A percentile compares a stretch with the other conserved stretches of the same genome.
Conservation (phyloP, 1,140 invertebrate genomes). For the Drosophila micromelanica region DNA sequence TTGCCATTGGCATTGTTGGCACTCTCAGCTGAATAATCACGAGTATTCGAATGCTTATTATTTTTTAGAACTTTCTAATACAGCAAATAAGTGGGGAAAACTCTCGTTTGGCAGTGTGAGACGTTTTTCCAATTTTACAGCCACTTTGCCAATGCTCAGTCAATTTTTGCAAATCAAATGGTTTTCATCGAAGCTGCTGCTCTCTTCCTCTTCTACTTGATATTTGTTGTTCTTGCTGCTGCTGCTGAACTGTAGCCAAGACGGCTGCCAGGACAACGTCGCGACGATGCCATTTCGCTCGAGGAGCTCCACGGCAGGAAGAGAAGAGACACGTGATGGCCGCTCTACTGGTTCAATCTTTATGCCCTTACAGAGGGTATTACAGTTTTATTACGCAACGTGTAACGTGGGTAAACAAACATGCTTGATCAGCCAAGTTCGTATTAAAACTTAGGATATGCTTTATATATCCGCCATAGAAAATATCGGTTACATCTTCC, state of each 20-base stretch:
- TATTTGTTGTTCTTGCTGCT: slow-evolving; percentile 29
- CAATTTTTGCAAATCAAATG: slow-evolving; percentile 81
- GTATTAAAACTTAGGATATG: too few relatives aligned
- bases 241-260: slow-evolving; percentile 25
- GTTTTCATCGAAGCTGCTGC: slow-evolving; percentile 12
- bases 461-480: too few relatives aligned
- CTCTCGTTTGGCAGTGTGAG: slow-evolving; percentile 18
- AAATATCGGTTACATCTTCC: too few relatives aligned
- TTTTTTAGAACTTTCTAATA: slow-evolving; percentile 55
- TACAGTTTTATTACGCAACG: too few relatives aligned
- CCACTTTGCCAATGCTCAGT: slow-evolving; percentile 79
- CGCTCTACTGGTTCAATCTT: slow-evolving; percentile 12
- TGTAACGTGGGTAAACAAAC: too few relatives aligned
- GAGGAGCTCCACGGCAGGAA: slow-evolving; percentile 47
- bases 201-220: slow-evolving; percentile 4
- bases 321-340: not conserved
- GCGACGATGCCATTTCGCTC: slow-evolving; percentile 46
- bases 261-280: slow-evolving; percentile 53
- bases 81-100: slow-evolving; percentile 25
- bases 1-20: slow-evolving; percentile 43
- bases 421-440: too few relatives aligned
- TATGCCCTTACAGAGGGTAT: too few relatives aligned
- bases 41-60: slow-evolving; percentile 33
- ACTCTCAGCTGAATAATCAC: slow-evolving; percentile 37
- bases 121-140: slow-evolving; percentile 73